These are phyloP conservation scores for Lomographa bimaculata DNA, from an alignment of 2,888 invertebrate genomes.

Conservation along the genomic window DNA sequence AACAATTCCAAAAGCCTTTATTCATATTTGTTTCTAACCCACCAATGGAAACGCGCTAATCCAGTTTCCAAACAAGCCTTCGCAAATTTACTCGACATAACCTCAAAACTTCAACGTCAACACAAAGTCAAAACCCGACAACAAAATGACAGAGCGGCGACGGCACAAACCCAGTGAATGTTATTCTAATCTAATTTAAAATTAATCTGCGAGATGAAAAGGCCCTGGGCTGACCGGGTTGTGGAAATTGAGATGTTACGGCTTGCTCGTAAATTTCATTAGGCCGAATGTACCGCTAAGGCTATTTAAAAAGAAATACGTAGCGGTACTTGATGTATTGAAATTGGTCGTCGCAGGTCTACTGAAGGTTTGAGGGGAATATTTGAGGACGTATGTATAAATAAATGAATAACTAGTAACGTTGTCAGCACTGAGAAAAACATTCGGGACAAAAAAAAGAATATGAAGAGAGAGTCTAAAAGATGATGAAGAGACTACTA, in stretches of 20 bases:
- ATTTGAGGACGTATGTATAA: too few relatives aligned
- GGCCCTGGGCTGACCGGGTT: slow-evolving; percentile 44
- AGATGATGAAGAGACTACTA: too few relatives aligned
- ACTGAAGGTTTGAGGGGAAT: neutral
- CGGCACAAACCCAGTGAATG: slow-evolving; percentile 56
- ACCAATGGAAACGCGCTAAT: too few relatives aligned
- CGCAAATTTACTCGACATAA: too few relatives aligned
- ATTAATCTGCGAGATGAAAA: slow-evolving; percentile 72
- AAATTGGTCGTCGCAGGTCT: slow-evolving; percentile 1
- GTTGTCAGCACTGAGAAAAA: too few relatives aligned
- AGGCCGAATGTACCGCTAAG: slow-evolving; percentile 50
- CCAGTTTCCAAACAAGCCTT: too few relatives aligned
- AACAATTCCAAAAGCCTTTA: slow-evolving; percentile 1
- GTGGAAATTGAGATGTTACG: slow-evolving; percentile 59
- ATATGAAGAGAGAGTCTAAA: too few relatives aligned
- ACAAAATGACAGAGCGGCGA: slow-evolving; percentile 54
- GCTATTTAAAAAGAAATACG: slow-evolving; percentile 52
- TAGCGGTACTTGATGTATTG: slow-evolving; percentile 26
- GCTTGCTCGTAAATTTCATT: slow-evolving; percentile 64
- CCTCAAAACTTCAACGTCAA: slow-evolving; percentile 11
- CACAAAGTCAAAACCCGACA: slow-evolving; percentile 43
- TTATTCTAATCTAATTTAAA: slow-evolving; percentile 75
- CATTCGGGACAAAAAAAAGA: too few relatives aligned
- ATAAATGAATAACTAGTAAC: too few relatives aligned
- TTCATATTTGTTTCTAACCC: too few relatives aligned